Evolutionary conservation across 23 tunicate species (phyloP), one percentile per base, ranked within the genome.

Genomic region (Halocynthia aurantium): DNA sequence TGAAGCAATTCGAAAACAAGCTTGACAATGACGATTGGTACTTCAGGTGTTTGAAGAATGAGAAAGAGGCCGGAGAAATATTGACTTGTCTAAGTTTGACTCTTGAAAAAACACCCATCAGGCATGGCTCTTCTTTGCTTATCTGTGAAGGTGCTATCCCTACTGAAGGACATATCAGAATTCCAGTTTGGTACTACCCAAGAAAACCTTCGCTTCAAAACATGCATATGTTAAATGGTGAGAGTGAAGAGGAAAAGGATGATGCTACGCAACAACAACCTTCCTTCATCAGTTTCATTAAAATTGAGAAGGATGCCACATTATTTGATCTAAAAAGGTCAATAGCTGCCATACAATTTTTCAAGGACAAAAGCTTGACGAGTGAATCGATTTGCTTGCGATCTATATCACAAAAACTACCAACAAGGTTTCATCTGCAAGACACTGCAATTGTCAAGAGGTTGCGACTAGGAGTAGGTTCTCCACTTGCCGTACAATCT

Each of bases 21-120:
- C 62, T 74, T 52, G 31, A 44, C 7, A 49, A 74, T 20, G 78
- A 54, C 0, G 57, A 19, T 8, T 15, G 56, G 13, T 64, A 74
- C 56, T 49, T 74, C 8, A 53, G 78, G 63, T 54, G 55, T 12
- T 74, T 74, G 31, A 74, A 74, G 31, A 54, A 62, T 13, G 78
- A 74, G 22, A 74, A 74, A 54, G 78, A 74, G 31, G 78, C 22
- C 21, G 78, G 78, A 15, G 78, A 74, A 51, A 56, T 74, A 52
- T 51, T 74, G 10, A 53, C 78, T 7, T 54, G 56, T 54, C 78
- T 64, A 53, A 65, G 56, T 51, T 8, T 4, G 13, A 20, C 63
- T 7, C 10, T 74, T 56, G 62, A 74, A 10, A 74, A 74, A 18
- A 74, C 78, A 6, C 22, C 22, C 20, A 54, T 74, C 20, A 22